Evolutionary conservation across 64 coral and sea anemone genomes (phyloP).

Genomic region (Montipora cactus): DNA sequence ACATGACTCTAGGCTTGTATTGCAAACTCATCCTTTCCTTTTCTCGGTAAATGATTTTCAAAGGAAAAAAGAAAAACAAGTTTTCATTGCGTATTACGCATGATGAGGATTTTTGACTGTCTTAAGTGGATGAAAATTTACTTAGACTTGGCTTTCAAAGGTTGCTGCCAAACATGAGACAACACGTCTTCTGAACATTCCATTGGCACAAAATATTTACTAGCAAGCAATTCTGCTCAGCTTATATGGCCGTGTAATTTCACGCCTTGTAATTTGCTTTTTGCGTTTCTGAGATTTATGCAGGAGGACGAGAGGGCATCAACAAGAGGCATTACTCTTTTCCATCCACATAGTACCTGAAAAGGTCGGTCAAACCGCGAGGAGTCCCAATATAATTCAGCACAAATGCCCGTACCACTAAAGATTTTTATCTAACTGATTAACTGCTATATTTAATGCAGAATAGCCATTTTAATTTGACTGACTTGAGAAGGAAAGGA

Average conservation of each 20-base stretch:
- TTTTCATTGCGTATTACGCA: not conserved
- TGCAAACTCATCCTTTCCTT: not conserved
- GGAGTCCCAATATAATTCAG: slow-evolving; percentile 1
- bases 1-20: not conserved
- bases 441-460: not conserved
- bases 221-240: too few relatives aligned
- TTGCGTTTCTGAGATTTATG: not conserved
- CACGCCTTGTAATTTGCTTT: not conserved
- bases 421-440: slow-evolving; percentile 23
- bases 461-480: not conserved
- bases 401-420: slow-evolving; percentile 11
- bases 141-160: not conserved
- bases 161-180: not conserved
- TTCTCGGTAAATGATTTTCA: not conserved
- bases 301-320: not conserved
- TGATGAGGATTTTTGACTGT: not conserved
- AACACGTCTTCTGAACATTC: not conserved
- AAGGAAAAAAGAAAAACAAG: not conserved
- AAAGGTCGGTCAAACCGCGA: slow-evolving; percentile 30
- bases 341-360: not conserved
- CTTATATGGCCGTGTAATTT: too few relatives aligned
- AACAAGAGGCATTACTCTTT: not conserved
- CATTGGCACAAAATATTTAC: too few relatives aligned
- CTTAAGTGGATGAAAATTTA: not conserved
- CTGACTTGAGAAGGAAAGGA: not conserved